Evolutionary conservation across 1,140 invertebrate species (phyloP), one percentile per base, ranked within the genome.

Genomic region (Fopius arisanus): DNA sequence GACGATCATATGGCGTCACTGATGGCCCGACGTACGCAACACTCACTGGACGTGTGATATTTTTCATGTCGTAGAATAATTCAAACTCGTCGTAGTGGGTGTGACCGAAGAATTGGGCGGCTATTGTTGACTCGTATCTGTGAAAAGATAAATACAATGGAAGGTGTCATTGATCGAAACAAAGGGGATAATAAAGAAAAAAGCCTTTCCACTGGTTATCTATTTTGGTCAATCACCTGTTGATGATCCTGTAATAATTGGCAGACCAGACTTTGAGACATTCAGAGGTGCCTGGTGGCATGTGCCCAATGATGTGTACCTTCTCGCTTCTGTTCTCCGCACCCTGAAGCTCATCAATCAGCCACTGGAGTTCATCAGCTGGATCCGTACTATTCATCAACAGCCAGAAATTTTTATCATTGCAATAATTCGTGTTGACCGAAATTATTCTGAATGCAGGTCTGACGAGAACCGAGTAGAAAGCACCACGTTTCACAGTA

Each of bases 381-480:
- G 97, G 98, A 89, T 99, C 98, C 0, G 96, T 98, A 72, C 96
- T 95, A 83, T 99, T 99, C 16, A 99, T 88, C 9, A 99, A 88
- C 10, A 99, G 87, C 97, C 98, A 99, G 96, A 97, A 97, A 86
- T 97, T 98, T 84, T 96, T 96, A 81, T 96, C 97, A 81, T 98
- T 97, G 83, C 96, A 97, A 84, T 96, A 97, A 86, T 98, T 97
- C 92, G 96, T 97, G 78, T 97, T 97, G 0, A 97, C 89, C 0
- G 96, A 97, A 40, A 97, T 93, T 37, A 97, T 93, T 72, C 96
- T 90, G 81, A 97, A 96, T 6, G 95, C 95, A 0, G 95, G 95
- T 31, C 94, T 91, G 1, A 97, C 94, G 16, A 96, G 88, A 0
- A 96, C 95, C 3, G 95, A 96, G 84, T 97, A 97, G 87, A 96